Base-by-base conservation (phyloP, 2,888 invertebrate genomes). In the Torymus texanus region DNA sequence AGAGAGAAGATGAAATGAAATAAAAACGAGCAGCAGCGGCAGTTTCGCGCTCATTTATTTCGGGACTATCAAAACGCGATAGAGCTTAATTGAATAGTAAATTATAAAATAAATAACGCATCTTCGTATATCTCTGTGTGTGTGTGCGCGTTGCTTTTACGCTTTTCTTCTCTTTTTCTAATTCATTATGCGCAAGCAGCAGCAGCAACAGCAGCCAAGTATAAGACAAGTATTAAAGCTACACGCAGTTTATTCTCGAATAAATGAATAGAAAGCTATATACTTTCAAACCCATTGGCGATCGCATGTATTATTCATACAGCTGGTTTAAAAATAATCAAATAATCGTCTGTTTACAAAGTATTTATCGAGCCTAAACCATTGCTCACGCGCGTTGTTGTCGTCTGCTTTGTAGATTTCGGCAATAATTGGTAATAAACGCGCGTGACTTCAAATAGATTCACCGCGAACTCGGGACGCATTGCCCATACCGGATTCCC, bases 81-180 rank as follows among this genome's bases (percentile, higher is more conserved):
- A 76, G 72, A 72, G 67, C 62, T 80, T 75, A 80, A 75, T 80
- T 75, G 62, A 80, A 75, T 76, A 76, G 75, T 76, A 76, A 76
- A 72, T 76, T 76, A 72, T 68, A 56, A 76, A 67, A 72, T 29
- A 65, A 74, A 62, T 51, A 50, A 50, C 61, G 55, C 29, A 5
- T 29, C 29, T 29, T 3, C n/a, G n/a, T n/a, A n/a, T n/a, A n/a
- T n/a, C n/a, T n/a, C n/a, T n/a, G n/a, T n/a, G n/a, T n/a, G n/a
- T n/a, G n/a, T 29, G 29, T 29, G 29, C 3, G 29, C 5, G 29
- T 5, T 29, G 29, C 29, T 51, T 62, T 72, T 59, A 56, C 41
- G 50, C 53, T 66, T 66, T 59, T 66, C 21, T 14, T 66, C 51
- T 63, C 11, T 41, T n/a, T 62, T 62, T 11, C 13, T 0, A 55